A percentile compares a stretch with the other conserved stretches of the same genome.
Evolutionary conservation across 2,797 vertebrate genomes (phyloP).

Genomic region (Phalanger gymnotis): DNA sequence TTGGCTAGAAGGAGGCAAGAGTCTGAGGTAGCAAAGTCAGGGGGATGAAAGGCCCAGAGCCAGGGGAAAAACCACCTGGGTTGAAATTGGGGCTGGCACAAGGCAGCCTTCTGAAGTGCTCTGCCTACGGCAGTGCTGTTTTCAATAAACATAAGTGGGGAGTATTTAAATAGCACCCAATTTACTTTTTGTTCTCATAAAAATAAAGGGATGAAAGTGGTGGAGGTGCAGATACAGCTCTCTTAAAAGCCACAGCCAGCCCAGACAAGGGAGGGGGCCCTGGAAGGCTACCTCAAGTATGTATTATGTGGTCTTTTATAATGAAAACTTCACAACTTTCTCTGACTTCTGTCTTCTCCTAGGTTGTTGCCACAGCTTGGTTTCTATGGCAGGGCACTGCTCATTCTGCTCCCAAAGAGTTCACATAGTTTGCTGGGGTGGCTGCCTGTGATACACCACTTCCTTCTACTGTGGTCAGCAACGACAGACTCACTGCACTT

Average conservation of each 20-base stretch:
- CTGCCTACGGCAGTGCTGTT: constrained; percentile 33
- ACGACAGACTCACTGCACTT: not conserved
- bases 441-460: not conserved
- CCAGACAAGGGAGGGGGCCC: constrained; percentile 57
- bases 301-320: not conserved
- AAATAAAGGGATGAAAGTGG: constrained; percentile 76
- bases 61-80: constrained; percentile 66
- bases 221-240: constrained; percentile 64
- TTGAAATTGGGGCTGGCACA: constrained; percentile 54
- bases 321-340: constrained; percentile 22
- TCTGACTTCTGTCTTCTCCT: not conserved
- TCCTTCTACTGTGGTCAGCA: not conserved
- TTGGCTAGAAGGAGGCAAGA: constrained; percentile 71
- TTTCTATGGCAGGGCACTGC: not conserved
- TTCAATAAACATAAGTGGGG: constrained; percentile 66
- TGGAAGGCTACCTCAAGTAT: constrained; percentile 42
- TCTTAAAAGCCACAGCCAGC: constrained; percentile 72
- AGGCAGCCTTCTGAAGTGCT: constrained; percentile 38
- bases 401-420: not conserved
- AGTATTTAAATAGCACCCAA: constrained; percentile 70
- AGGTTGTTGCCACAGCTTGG: not conserved
- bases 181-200: constrained; percentile 71
- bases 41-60: constrained; percentile 54
- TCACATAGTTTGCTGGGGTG: not conserved
- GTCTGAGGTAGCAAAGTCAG: constrained; percentile 18